Percentiles rank a stretch among this genome's conserved stretches.
Evolutionary conservation across 2,113 vertebrate genomes (phyloP).

Genomic region (Gasterosteus aculeatus): DNA sequence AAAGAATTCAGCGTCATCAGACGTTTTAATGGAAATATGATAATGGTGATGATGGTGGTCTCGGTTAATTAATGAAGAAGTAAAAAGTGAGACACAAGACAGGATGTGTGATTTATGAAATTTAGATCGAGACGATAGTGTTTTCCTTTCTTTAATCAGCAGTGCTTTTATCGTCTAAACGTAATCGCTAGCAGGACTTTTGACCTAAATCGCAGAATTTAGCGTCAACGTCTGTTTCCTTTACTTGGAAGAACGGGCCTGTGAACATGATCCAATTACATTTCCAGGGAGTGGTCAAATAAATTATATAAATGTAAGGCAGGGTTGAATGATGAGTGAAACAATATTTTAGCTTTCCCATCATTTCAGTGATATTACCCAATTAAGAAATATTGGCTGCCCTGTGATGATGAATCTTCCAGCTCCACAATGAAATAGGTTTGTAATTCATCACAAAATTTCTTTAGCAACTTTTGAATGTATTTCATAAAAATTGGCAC

Average conservation of each 20-base stretch:
- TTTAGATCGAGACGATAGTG: not conserved
- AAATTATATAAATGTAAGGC: not conserved
- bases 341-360: not conserved
- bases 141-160: not conserved
- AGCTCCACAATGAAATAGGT: no score
- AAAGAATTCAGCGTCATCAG: no score
- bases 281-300: not conserved
- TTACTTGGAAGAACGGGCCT: not conserved
- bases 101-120: not conserved
- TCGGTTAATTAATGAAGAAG: not conserved
- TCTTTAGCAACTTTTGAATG: not conserved
- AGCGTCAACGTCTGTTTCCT: not conserved
- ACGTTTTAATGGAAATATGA: not conserved
- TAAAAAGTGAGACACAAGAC: not conserved
- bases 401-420: not conserved
- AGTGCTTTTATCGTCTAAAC: not conserved
- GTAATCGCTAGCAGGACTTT: not conserved
- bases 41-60: not conserved
- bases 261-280: not conserved
- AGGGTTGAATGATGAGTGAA: not conserved
- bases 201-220: not conserved
- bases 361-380: not conserved
- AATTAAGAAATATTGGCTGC: not conserved
- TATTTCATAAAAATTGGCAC: not conserved
- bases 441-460: not conserved